Evolutionary conservation across 2,888 invertebrate species (phyloP), one percentile per base, ranked within the genome.

Genomic region (Tholera decimalis): DNA sequence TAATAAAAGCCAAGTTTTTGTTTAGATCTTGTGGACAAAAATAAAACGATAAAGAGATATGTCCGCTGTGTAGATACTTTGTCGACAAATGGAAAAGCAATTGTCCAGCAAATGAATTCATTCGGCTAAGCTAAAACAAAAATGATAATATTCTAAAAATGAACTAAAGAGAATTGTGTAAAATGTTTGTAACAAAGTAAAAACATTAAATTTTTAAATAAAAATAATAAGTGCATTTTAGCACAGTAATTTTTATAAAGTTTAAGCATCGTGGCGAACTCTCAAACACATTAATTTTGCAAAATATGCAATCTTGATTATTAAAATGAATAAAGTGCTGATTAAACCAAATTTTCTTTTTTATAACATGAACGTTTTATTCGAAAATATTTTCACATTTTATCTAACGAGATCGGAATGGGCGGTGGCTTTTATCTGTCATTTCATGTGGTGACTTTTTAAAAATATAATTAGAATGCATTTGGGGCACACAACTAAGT

Each of bases 221-320:
- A 57, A 54, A 30, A 15, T 18, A 18, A 18, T 28, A 18, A 15
- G 8, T 26, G 22, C 7, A 11, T 54, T 49, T 28, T 37, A 66
- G 41, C 9, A n/a, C 24, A 37, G 28, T 15, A 26, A 47, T 53
- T 47, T 41, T 47, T 30, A 53, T 47, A 43, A 56, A 47, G 9
- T 26, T 55, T 8, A 69, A 30, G 43, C 18, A 30, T 44, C 33
- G 35, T 53, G 46, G 47, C 43, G 28, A 56, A 41, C 24, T 53
- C 41, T 56, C 22, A 24, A 69, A 54, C 44, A 50, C 53, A 56
- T 56, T 60, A 26, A 54, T 64, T 77, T 72, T 37, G 33, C 18
- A 35, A 58, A 53, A 44, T 63, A 56, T 73, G 55, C 58, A 63
- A 63, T 73, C 72, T 47, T 64, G 57, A 77, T 77, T 63, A 73